Evolutionary conservation across 2,113 vertebrate species (phyloP).

Genomic region (Pogonocichla stellata): DNA sequence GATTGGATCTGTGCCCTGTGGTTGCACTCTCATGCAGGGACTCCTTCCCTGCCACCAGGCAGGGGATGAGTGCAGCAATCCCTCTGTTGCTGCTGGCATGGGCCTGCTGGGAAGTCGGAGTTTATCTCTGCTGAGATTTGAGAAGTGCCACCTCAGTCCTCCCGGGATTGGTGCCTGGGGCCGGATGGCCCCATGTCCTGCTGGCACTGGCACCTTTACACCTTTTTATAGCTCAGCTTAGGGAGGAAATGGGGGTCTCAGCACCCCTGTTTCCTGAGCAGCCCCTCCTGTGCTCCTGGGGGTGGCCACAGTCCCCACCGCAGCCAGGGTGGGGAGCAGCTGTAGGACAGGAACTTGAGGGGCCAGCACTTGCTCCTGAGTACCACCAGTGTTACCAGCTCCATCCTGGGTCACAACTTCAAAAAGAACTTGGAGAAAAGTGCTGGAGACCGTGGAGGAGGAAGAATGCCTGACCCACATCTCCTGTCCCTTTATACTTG

Average conservation of each 20-base stretch:
- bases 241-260: background rate
- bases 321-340: background rate
- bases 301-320: background rate
- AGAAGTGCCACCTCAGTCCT: background rate
- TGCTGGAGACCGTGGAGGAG: background rate
- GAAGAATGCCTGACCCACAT: background rate
- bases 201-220: background rate
- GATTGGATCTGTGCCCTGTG: fast-evolving
- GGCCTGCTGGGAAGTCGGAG: background rate
- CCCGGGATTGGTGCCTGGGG: background rate
- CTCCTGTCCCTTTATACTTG: background rate
- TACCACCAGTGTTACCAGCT: background rate
- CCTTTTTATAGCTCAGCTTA: conserved; percentile 29
- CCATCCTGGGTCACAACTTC: background rate
- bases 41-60: background rate
- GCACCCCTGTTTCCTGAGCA: background rate
- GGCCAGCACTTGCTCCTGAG: background rate
- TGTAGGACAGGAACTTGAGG: background rate
- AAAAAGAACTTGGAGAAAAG: background rate
- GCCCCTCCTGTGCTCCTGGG: background rate
- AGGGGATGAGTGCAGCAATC: background rate
- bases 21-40: background rate
- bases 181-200: background rate
- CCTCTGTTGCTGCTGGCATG: background rate
- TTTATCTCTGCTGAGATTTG: conserved; percentile 22